Percentiles rank a stretch among this genome's conserved stretches.
phyloP scores from a whole-genome alignment of 2,888 invertebrate genomes.

The Ectobius pallidus region DNA sequence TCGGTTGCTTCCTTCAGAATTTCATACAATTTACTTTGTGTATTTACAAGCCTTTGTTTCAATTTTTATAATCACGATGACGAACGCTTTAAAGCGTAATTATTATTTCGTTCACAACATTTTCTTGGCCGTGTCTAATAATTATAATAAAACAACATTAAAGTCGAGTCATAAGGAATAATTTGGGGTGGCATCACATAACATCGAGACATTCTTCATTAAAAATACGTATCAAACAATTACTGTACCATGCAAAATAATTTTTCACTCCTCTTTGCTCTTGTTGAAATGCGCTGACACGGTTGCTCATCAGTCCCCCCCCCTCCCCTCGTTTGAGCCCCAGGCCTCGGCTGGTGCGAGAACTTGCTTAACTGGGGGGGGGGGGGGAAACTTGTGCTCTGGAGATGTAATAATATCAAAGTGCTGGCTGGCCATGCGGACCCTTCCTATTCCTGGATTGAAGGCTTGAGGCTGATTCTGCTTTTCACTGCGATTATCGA shows the following conservation, averaged over 20 bases:
- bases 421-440: slow-evolving; percentile 3
- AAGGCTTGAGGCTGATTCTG: neutral
- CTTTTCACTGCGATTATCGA: neutral
- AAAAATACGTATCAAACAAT: neutral
- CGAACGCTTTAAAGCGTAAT: too few relatives aligned
- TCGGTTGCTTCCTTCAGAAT: too few relatives aligned
- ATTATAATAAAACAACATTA: too few relatives aligned
- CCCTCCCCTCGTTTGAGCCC: neutral
- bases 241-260: neutral
- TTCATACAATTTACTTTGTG: too few relatives aligned
- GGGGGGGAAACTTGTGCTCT: neutral
- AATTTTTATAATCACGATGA: too few relatives aligned
- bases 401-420: slow-evolving; percentile 12
- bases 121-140: too few relatives aligned
- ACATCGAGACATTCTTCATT: neutral
- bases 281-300: neutral
- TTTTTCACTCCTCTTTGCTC: neutral
- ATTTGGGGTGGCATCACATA: too few relatives aligned
- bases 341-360: neutral
- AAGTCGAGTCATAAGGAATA: too few relatives aligned
- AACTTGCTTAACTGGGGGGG: slow-evolving; percentile 4
- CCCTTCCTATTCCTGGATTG: neutral
- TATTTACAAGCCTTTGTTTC: too few relatives aligned
- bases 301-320: neutral
- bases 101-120: too few relatives aligned